These are phyloP conservation scores for Botia almorhae DNA, from an alignment of 2,797 vertebrate genomes.

Conservation along the genomic window DNA sequence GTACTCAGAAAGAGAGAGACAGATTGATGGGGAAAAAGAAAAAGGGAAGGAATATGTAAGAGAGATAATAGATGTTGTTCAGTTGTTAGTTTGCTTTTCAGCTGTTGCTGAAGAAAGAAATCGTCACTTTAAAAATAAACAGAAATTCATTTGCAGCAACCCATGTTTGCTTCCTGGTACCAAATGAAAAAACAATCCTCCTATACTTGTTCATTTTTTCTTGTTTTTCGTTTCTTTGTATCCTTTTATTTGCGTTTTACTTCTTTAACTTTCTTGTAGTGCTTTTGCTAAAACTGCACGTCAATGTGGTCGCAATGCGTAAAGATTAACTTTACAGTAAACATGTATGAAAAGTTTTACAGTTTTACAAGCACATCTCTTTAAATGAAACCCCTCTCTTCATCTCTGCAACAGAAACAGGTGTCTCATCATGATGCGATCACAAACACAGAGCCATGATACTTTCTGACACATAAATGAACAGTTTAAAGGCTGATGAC, in stretches of 20 bases:
- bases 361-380: background rate
- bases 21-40: background rate
- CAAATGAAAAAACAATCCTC: background rate
- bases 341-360: background rate
- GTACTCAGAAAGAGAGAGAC: constrained; percentile 25
- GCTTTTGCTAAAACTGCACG: background rate
- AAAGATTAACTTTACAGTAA: background rate
- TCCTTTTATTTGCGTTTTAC: background rate
- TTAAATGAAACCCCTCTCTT: background rate
- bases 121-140: background rate
- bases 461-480: constrained; percentile 32
- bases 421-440: constrained; percentile 25
- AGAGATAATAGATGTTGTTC: constrained; percentile 34
- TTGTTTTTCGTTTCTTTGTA: background rate
- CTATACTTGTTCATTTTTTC: no score
- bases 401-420: background rate
- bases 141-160: background rate
- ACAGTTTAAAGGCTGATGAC: constrained; percentile 16
- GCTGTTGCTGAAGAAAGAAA: constrained; percentile 19
- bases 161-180: background rate
- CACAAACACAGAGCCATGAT: constrained; percentile 25
- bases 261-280: background rate
- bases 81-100: background rate
- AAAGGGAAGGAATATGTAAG: constrained; percentile 10
- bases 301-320: background rate